Evolutionary conservation across 1,140 invertebrate genomes (phyloP).

Genomic region (Euura lappo): DNA sequence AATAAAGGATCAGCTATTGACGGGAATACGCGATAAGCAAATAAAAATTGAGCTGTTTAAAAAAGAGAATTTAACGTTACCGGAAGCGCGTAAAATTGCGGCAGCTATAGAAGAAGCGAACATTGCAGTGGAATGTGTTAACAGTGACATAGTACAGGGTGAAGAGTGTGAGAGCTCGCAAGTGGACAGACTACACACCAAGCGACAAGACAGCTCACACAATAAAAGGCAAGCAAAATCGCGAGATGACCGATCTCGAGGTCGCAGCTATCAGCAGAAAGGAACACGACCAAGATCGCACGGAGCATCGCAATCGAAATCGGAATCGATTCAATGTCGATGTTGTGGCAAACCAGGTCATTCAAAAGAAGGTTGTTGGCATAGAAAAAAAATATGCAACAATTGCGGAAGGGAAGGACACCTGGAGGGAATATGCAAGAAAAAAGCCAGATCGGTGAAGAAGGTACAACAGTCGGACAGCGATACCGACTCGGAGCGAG

Average conservation of each 20-base stretch:
- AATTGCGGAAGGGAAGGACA: conserved; percentile 11
- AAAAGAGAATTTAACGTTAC: conserved; percentile 13
- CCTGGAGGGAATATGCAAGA: conserved; percentile 13
- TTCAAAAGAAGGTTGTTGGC: conserved; percentile 9
- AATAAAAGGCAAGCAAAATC: too few relatives aligned
- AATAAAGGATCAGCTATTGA: conserved; percentile 17
- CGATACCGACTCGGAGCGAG: not conserved
- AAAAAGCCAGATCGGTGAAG: not conserved
- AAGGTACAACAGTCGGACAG: conserved; percentile 12
- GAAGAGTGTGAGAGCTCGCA: too few relatives aligned
- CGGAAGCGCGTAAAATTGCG: conserved; percentile 1
- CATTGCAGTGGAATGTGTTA: too few relatives aligned
- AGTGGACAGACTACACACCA: too few relatives aligned
- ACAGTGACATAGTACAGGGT: too few relatives aligned
- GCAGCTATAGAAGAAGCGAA: conserved; percentile 11
- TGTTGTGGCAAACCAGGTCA: conserved; percentile 13
- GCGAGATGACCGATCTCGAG: too few relatives aligned
- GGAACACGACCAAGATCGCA: too few relatives aligned
- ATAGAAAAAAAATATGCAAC: conserved; percentile 12
- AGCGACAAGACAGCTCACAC: too few relatives aligned
- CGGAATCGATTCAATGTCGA: not conserved
- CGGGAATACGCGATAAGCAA: conserved; percentile 15
- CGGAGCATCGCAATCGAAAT: too few relatives aligned
- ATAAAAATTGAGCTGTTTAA: conserved; percentile 18
- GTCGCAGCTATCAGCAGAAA: too few relatives aligned